Evolutionary conservation across 2,888 invertebrate genomes (phyloP).

Genomic region (Drosophila pseudotakahashii): DNA sequence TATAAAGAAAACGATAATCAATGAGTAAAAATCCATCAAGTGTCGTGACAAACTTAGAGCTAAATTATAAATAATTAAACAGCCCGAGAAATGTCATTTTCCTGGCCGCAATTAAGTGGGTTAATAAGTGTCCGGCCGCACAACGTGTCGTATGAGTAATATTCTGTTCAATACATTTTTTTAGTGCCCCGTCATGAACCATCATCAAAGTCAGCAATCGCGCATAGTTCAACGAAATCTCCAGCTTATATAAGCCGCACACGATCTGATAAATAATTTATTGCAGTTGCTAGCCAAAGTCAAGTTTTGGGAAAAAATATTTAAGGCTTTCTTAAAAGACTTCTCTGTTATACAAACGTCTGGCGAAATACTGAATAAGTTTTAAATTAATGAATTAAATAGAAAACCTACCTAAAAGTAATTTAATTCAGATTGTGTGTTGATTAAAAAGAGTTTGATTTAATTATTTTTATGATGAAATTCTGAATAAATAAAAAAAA

Average conservation of each 20-base stretch:
- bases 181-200: constrained; percentile 36
- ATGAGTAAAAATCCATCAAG: constrained; percentile 5
- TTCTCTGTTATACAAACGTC: neutral
- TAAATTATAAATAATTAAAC: constrained; percentile 37
- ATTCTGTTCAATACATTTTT: constrained; percentile 10
- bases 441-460: neutral
- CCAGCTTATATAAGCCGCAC: constrained; percentile 6
- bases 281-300: neutral
- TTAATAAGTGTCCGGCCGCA: constrained; percentile 36
- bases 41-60: constrained; percentile 20
- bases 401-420: no score
- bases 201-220: constrained; percentile 22
- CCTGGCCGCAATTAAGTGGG: constrained; percentile 42
- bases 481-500: neutral
- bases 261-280: constrained; percentile 18
- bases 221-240: constrained; percentile 7
- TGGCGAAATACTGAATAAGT: neutral
- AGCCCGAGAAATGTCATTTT: constrained; percentile 41
- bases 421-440: no score
- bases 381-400: neutral
- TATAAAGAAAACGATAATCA: constrained; percentile 43
- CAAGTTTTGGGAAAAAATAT: constrained; percentile 2
- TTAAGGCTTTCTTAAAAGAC: neutral
- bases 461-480: neutral
- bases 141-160: constrained; percentile 54